Evolutionary conservation across 1,140 invertebrate species (phyloP).

Genomic region (Tetramorium parvispinum): DNA sequence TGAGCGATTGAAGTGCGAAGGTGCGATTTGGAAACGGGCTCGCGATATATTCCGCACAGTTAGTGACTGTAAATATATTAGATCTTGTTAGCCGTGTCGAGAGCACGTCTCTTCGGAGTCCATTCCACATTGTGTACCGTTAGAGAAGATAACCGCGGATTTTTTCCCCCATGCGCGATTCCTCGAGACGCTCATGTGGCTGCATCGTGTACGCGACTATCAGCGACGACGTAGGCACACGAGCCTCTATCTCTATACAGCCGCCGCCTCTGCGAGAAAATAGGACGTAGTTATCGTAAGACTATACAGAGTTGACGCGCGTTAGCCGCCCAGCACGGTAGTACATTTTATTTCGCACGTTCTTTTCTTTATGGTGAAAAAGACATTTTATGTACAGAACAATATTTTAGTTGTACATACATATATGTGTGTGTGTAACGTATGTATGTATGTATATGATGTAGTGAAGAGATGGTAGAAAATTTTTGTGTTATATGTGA

Average conservation of each 20-base stretch:
- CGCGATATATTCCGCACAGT: slow-evolving; percentile 30
- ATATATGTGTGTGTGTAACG: background rate
- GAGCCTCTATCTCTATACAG: slow-evolving; percentile 24
- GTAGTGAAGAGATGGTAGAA: background rate
- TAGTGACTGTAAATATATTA: slow-evolving; percentile 55
- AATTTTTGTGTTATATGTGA: slow-evolving; percentile 42
- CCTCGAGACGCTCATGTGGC: slow-evolving; percentile 38
- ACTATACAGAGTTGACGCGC: slow-evolving; percentile 26
- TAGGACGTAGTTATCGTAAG: slow-evolving; percentile 31
- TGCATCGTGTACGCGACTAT: slow-evolving; percentile 39
- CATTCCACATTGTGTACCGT: slow-evolving; percentile 68
- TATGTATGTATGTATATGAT: slow-evolving; percentile 16
- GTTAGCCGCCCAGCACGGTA: slow-evolving; percentile 13
- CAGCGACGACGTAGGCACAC: slow-evolving; percentile 34
- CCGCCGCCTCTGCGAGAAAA: slow-evolving; percentile 9
- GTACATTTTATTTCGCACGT: slow-evolving; percentile 42
- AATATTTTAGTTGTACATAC: slow-evolving; percentile 27
- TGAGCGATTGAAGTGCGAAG: slow-evolving; percentile 27
- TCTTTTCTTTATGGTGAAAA: slow-evolving; percentile 25
- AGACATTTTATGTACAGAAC: slow-evolving; percentile 44
- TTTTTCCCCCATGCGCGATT: slow-evolving; percentile 39
- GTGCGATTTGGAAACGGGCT: slow-evolving; percentile 57
- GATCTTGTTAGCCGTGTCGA: slow-evolving; percentile 64
- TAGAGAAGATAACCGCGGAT: slow-evolving; percentile 54
- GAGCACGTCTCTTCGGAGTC: slow-evolving; percentile 64